Conservation (phyloP, 2,113 vertebrate genomes). For the Sylvietta virens region DNA sequence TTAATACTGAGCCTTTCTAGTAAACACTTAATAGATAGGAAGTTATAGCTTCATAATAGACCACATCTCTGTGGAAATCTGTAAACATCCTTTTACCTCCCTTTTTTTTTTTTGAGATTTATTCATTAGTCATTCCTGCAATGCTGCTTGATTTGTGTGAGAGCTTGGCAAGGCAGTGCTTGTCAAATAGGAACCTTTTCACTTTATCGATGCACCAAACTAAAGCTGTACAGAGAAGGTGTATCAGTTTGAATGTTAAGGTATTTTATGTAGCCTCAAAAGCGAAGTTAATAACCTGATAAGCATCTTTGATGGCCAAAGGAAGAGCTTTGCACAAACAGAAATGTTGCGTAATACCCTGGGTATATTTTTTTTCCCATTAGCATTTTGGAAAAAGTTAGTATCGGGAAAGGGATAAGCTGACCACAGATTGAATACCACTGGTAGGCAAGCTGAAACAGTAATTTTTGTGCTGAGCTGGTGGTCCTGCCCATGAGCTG, state of each 20-base stretch:
- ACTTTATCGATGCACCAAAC: neutral
- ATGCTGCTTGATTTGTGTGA: neutral
- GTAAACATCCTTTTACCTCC: slow-evolving; percentile 46
- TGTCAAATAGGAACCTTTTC: neutral
- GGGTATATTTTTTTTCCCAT: neutral
- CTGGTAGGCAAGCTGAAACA: neutral
- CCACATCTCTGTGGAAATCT: slow-evolving; percentile 15
- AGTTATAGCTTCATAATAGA: slow-evolving; percentile 43
- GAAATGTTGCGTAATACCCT: neutral
- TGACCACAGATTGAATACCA: neutral
- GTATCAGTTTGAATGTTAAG: neutral
- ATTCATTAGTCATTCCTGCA: neutral
- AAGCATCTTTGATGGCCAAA: neutral
- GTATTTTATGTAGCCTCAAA: neutral
- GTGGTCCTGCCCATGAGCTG: neutral
- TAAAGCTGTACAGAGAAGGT: neutral
- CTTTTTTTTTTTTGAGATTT: neutral
- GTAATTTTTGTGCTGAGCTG: neutral
- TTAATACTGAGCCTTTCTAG: slow-evolving; percentile 44
- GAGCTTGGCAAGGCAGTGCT: neutral
- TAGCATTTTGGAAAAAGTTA: neutral
- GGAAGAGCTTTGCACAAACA: neutral
- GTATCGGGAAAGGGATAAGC: neutral
- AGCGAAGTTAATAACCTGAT: neutral
- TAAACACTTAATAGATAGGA: slow-evolving; percentile 54